Evolutionary conservation across 2,888 invertebrate species (phyloP), one percentile per base, ranked within the genome.

Genomic region (Liodrosophila aerea): DNA sequence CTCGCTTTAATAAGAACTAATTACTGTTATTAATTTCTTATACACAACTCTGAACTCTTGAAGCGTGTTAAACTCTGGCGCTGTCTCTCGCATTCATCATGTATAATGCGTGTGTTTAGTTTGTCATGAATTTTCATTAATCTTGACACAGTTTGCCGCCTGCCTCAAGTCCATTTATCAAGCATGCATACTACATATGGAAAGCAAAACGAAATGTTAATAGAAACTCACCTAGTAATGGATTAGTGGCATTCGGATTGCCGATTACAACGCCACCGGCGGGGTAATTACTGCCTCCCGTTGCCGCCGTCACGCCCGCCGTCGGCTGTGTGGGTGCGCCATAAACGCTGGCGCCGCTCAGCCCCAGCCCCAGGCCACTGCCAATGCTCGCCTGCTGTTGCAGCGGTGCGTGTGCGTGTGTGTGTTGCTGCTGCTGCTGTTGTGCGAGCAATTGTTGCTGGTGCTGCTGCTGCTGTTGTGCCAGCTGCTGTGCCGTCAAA

Each of bases 191-290:
- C 29, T 16, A 13, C 22, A 13, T 3, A 29, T 41, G 29, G 12
- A 41, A 22, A 27, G 41, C 11, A 16, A 40, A 12, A 15, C 4
- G 16, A 11, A 29, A 27, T 8, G 30, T 11, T 40, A 41, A 43
- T 51, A 51, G 44, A 49, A 46, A 87, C 87, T 87, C 56, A 87
- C 87, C 87, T 62, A 87, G 72, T 60, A 87, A 73, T 67, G 88
- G 87, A 86, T 88, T 87, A 59, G 85, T 85, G 44, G 87, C 86
- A 82, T 87, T 87, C 15, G 87, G 87, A 76, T 87, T 87, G 59
- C 87, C 87, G 59, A 87, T 88, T 53, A 87, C 87, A 7, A 88
- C 87, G 41, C 87, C 87, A 27, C 87, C 88, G 12, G 78, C 70
- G 5, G 83, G 83, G 40, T 83, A 83, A 86, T 75, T 83, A 45